Evolutionary conservation across 2,888 invertebrate genomes (phyloP), one percentile per base, ranked within the genome.

Genomic region (Cryptocephalus moraei): DNA sequence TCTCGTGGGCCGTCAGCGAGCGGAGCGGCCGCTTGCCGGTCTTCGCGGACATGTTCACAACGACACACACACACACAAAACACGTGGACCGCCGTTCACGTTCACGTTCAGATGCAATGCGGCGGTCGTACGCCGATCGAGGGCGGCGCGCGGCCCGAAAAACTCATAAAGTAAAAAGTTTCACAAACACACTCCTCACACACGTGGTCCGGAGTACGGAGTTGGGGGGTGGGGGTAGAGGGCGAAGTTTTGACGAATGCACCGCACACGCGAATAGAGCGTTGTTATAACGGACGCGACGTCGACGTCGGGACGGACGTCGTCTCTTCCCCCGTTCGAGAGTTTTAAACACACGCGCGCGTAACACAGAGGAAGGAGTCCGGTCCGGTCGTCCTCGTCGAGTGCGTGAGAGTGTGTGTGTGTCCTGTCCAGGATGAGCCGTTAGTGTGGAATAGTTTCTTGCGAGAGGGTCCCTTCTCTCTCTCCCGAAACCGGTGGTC

Each of bases 1-100:
- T 90, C 66, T 88, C 87, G 53, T 81, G 68, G 42, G 86, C 83
- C 52, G 85, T 84, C 57, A 88, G 75, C 59, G 84, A 81, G 54
- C 86, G 79, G 70, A 86, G 71, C n/a, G 87, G 86, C 43, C 89
- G 81, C 73, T 87, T 87, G 62, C 84, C 72, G 33, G 71, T 81
- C 33, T 85, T 81, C 11, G 83, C 79, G 52, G 81, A 74, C 80
- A 84, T 84, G 9, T 33, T 44, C 32, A 46, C 44, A 2, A 4
- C 39, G 22, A 39, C 39, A n/a, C 13, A 39, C 39, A n/a, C 39
- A 39, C 39, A 41, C 14, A n/a, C n/a, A n/a, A n/a, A n/a, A n/a
- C n/a, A 22, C 36, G 39, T 53, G 56, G 63, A 64, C 63, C 63
- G 64, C 50, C 54, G 51, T 46, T 58, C n/a, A 12, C 22, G 58